Conservation (phyloP, 1,140 invertebrate genomes). For the Cecropterus lyciades region DNA sequence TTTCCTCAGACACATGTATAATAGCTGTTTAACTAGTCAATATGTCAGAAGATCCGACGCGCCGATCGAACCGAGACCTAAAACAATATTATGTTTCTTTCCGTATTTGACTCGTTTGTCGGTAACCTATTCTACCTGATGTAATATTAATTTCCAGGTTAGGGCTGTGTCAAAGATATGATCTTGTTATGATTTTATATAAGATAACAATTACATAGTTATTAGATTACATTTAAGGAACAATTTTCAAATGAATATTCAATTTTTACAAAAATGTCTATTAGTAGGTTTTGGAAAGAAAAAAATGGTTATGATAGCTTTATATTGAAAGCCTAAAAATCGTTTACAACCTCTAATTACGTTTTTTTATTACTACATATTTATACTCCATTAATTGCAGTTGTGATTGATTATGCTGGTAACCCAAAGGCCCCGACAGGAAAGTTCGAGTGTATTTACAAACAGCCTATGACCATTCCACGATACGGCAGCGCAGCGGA, state of each 20-base stretch:
- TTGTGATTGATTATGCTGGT: slow-evolving; percentile 85
- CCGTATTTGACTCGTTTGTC: slow-evolving; percentile 7
- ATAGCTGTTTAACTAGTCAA: background rate
- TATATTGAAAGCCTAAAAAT: no score
- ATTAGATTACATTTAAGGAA: no score
- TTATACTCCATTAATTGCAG: slow-evolving; percentile 59
- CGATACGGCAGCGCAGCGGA: slow-evolving; percentile 53
- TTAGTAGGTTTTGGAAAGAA: no score
- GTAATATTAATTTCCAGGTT: background rate
- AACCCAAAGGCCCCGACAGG: slow-evolving; percentile 83
- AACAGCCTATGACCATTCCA: slow-evolving; percentile 65
- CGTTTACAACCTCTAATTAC: no score
- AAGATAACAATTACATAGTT: background rate
- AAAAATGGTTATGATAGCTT: no score
- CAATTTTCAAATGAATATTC: background rate
- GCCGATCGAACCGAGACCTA: slow-evolving; percentile 5
- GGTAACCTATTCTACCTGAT: slow-evolving; percentile 2
- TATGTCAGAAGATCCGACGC: slow-evolving; percentile 10
- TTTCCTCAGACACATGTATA: no score
- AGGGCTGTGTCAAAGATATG: background rate
- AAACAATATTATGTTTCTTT: slow-evolving; percentile 13
- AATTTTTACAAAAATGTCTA: no score
- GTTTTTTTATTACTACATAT: no score
- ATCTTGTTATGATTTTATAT: background rate
- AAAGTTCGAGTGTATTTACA: slow-evolving; percentile 84